These are phyloP conservation scores for Physocephala rufipes DNA, from an alignment of 2,888 invertebrate genomes.

Conservation along the genomic window DNA sequence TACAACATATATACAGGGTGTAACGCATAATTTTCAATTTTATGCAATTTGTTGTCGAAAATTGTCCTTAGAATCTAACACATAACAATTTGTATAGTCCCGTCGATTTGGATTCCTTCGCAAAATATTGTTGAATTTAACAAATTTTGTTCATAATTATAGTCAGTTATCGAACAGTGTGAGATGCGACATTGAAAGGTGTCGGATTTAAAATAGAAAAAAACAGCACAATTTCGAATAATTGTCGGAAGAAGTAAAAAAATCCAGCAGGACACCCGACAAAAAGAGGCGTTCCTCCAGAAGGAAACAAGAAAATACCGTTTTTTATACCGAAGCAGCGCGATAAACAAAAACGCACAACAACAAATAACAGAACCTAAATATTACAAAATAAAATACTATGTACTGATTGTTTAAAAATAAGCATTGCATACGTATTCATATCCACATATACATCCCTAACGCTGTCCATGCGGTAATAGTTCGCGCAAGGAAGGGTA, in stretches of 20 bases:
- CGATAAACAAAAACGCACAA: not conserved
- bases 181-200: constrained; percentile 13
- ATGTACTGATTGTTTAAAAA: no score
- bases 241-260: not conserved
- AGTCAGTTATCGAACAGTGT: constrained; percentile 5
- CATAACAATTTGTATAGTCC: not conserved
- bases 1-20: no score
- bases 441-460: no score
- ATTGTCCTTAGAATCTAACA: not conserved
- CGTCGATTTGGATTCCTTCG: not conserved
- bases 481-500: not conserved
- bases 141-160: not conserved
- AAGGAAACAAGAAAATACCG: not conserved
- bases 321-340: not conserved
- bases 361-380: no score
- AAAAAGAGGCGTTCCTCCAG: constrained; percentile 15
- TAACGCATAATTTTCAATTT: no score
- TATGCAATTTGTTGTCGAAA: no score
- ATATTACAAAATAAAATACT: no score
- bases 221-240: not conserved
- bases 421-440: no score
- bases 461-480: no score
- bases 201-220: constrained; percentile 6
- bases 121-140: not conserved
- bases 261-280: not conserved